Evolutionary conservation across 2,797 vertebrate genomes (phyloP).

Genomic region (Chelon auratus): DNA sequence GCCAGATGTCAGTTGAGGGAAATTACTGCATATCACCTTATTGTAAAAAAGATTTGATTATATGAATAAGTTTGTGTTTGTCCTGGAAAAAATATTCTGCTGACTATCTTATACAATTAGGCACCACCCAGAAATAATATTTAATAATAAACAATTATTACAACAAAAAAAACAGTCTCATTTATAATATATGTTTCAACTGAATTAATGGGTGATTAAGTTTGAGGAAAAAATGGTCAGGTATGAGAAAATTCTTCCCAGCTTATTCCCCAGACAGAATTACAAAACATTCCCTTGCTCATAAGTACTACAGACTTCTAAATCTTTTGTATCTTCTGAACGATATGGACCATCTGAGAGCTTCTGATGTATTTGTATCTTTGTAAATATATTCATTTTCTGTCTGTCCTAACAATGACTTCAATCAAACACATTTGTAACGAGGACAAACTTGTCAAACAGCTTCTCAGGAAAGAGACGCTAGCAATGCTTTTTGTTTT

Average conservation of each 20-base stretch:
- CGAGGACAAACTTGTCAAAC: slow-evolving; percentile 21
- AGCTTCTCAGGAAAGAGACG: slow-evolving; percentile 24
- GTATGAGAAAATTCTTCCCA: not conserved
- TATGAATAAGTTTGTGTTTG: not conserved
- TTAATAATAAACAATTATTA: too few relatives aligned
- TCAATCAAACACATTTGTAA: slow-evolving; percentile 28
- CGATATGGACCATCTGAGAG: slow-evolving; percentile 7
- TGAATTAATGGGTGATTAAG: not conserved
- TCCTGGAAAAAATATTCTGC: too few relatives aligned
- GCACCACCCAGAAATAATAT: too few relatives aligned
- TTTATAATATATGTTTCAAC: not conserved
- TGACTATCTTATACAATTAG: not conserved
- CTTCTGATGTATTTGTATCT: not conserved
- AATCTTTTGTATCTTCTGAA: slow-evolving; percentile 4
- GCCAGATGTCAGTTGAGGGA: not conserved
- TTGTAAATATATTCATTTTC: slow-evolving; percentile 2
- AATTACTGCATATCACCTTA: not conserved
- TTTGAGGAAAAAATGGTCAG: not conserved
- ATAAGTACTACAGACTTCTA: not conserved
- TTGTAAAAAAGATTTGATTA: not conserved
- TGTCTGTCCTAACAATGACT: not conserved
- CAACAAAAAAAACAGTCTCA: not conserved
- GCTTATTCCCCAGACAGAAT: not conserved
- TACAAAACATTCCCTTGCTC: not conserved
- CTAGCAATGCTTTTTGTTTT: not conserved